Evolutionary conservation across 2,888 invertebrate genomes (phyloP).

Genomic region (Hirtodrosophila confusa): DNA sequence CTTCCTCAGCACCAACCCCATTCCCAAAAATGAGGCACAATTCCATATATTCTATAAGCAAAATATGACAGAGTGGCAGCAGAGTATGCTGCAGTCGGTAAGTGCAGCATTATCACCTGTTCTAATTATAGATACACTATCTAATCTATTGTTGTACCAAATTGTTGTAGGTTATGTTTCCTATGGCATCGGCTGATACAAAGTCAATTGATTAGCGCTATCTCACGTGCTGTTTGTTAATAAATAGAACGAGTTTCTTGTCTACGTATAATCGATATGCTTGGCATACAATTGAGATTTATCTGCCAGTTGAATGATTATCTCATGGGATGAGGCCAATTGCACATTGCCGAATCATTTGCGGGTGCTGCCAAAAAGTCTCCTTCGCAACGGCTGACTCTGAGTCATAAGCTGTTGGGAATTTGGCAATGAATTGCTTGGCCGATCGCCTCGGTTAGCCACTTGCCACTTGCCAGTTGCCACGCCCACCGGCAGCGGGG

Average conservation of each 20-base stretch:
- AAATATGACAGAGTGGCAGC: too few relatives aligned
- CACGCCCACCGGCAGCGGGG: constrained; percentile 56
- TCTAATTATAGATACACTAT: too few relatives aligned
- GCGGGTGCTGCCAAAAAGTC: constrained; percentile 56
- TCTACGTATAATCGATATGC: constrained; percentile 11
- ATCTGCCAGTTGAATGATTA: constrained; percentile 36
- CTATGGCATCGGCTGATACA: too few relatives aligned
- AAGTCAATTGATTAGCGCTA: not conserved
- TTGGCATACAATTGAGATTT: constrained; percentile 27
- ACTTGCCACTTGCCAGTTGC: constrained; percentile 13
- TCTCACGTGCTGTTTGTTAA: constrained; percentile 19
- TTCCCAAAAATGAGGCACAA: too few relatives aligned
- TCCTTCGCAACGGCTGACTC: constrained; percentile 45
- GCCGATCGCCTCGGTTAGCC: constrained; percentile 9
- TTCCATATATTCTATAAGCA: too few relatives aligned
- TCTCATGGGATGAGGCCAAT: constrained; percentile 33
- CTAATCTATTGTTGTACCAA: too few relatives aligned
- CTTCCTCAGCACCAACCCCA: too few relatives aligned
- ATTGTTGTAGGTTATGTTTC: too few relatives aligned
- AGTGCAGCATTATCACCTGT: too few relatives aligned
- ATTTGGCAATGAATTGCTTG: constrained; percentile 73
- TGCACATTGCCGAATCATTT: constrained; percentile 49
- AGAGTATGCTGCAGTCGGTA: too few relatives aligned
- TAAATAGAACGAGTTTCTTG: not conserved
- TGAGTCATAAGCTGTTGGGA: constrained; percentile 64